Evolutionary conservation across 1,140 invertebrate genomes (phyloP), one percentile per base, ranked within the genome.

Genomic region (Mya arenaria): DNA sequence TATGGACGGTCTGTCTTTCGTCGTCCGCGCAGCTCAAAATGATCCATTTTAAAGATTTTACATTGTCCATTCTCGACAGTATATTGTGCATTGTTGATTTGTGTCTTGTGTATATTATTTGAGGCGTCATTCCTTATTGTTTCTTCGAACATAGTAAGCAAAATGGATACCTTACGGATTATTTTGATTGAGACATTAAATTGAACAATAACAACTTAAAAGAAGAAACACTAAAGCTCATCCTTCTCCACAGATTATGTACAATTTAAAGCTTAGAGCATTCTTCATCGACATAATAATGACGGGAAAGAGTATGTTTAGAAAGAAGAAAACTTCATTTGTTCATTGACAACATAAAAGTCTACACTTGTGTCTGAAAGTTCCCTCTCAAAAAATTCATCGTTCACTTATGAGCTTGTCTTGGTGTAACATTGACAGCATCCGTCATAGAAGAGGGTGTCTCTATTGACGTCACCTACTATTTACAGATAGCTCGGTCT

Each of bases 181-280:
- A 48, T 32, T 5, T 37, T 39, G 17, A 32, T 58, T 34, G 36
- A 44, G 13, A 23, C 44, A 13, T 62, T 75, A 23, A 62, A 60
- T 3, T 62, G 36, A 30, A 75, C 72, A 32, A 75, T 37, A 39
- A 60, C 60, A 10, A 58, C 48, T 17, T 62, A 23, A 5, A 75
- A 30, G 63, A 23, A 10, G 72, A 75, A 19, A 75, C 41, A 41
- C 58, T 30, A 39, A 62, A 75, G 34, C 72, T 30, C 19, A 75
- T 48, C 30, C 72, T 63, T 75, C 56, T 41, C 37, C 72, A 48
- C 72, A 28, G 4, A 36, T 23, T 1, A n/a, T 15, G n/a, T 56
- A 58, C n/a, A 75, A n/a, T 34, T 75, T 75, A 52, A 75, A 63
- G 23, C 36, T 62, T 30, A 75, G 55, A 19, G 48, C 34, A 19